Percentiles rank a stretch among this genome's conserved stretches.
phyloP scores from a whole-genome alignment of 2,113 vertebrate species.

The Aegithalos caudatus region DNA sequence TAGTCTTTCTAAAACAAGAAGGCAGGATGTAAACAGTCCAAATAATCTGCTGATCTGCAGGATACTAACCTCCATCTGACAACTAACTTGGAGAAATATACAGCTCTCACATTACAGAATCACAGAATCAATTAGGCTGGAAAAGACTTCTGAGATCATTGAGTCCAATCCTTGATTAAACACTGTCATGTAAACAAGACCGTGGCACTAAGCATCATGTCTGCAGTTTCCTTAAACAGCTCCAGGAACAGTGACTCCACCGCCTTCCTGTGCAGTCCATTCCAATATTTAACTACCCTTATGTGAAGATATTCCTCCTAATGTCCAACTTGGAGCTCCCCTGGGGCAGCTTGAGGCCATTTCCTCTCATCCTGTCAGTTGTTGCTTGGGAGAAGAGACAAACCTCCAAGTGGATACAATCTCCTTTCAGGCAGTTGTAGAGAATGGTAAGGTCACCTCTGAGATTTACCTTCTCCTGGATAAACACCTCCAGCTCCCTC shows the following conservation, averaged over 20 bases:
- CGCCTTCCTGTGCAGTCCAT: not conserved
- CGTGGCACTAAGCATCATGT: too few relatives aligned
- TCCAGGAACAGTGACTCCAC: too few relatives aligned
- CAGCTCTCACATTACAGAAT: not conserved
- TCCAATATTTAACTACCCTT: not conserved
- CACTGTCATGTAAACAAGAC: not conserved
- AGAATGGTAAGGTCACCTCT: not conserved
- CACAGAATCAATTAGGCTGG: not conserved
- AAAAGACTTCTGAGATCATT: not conserved
- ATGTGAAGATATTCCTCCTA: not conserved
- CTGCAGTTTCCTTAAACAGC: not conserved
- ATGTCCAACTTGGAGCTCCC: not conserved
- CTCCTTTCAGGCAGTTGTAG: not conserved
- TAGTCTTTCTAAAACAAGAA: not conserved
- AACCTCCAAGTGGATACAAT: not conserved
- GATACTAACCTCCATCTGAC: not conserved
- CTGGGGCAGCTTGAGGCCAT: not conserved
- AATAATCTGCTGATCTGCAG: not conserved
- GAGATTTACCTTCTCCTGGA: too few relatives aligned
- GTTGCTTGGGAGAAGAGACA: not conserved
- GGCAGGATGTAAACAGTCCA: not conserved
- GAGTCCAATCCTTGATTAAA: not conserved
- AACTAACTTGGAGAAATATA: not conserved
- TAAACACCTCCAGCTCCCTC: not conserved
- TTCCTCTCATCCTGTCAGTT: accelerated